These are phyloP conservation scores for Mesorhabditis spiculigera DNA, from an alignment of 2,888 invertebrate species.

Conservation along the genomic window DNA sequence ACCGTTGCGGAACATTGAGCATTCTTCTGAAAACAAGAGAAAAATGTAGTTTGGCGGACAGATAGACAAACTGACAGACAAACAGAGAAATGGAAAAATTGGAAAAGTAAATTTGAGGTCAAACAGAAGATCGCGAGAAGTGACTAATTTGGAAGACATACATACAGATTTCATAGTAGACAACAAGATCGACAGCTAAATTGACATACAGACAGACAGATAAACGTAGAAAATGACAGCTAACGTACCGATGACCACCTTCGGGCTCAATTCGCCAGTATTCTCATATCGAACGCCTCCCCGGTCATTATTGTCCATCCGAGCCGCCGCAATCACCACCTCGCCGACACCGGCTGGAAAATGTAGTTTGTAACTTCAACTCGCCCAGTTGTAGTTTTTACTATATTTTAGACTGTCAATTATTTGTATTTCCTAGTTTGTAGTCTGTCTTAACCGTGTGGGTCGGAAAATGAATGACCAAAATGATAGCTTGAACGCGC, in stretches of 20 bases:
- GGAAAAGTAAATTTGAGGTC: background rate
- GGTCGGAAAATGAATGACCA: too few relatives aligned
- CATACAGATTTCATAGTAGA: too few relatives aligned
- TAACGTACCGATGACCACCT: constrained; percentile 22
- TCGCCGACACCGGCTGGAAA: constrained; percentile 25
- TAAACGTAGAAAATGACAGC: background rate
- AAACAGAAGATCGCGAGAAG: background rate
- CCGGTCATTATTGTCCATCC: constrained; percentile 49
- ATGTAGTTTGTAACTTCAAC: too few relatives aligned
- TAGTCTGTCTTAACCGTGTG: too few relatives aligned
- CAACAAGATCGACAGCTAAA: too few relatives aligned
- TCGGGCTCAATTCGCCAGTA: constrained; percentile 38
- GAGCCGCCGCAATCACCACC: constrained; percentile 39
- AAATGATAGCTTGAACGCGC: too few relatives aligned
- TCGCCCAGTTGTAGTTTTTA: constrained; percentile 19
- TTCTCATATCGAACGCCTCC: constrained; percentile 49
- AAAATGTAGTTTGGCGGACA: background rate
- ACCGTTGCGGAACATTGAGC: constrained; percentile 82
- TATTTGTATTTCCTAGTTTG: too few relatives aligned
- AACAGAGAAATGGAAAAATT: background rate
- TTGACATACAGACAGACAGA: too few relatives aligned
- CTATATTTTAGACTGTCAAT: too few relatives aligned
- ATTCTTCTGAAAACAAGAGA: constrained; percentile 61
- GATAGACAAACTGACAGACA: too few relatives aligned
- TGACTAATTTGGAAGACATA: background rate